Evolutionary conservation across 1,140 invertebrate species (phyloP), one percentile per base, ranked within the genome.

Genomic region (Pogonomyrmex barbatus): DNA sequence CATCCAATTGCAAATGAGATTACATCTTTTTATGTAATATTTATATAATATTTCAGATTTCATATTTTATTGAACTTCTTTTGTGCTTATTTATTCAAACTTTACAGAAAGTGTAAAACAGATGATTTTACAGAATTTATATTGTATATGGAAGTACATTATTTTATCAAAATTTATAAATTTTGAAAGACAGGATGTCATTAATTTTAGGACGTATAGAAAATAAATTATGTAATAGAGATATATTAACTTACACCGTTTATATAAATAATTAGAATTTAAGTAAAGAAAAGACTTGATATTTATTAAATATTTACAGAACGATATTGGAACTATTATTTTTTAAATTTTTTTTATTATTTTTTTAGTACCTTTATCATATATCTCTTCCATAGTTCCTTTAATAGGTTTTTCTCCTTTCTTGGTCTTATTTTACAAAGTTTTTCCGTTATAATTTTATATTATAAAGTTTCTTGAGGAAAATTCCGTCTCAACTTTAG

Each of bases 381-480:
- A 12, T 45, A 56, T 73, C 4, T 50, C 24, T 75, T 77, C 4
- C 30, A 42, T 12, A 62, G 30, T 42, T 75, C 9, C 24, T 24
- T 56, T 12, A 39, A 1, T 63, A 58, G 5, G 9, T 2, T 9
- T 42, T 3, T 58, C 2, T 24, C 12, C 36, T 36, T 54, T 47
- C 10, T 63, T 33, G 3, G 2, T 65, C 50, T 68, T 4, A 14
- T 79, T 24, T 30, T 70, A 9, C 12, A 70, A 78, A 6, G 2
- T 8, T 54, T 70, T 42, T 1, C 54, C 2, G 10, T 9, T 78
- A 36, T 12, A 36, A 1, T 77, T 67, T 68, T 12, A 17, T 42
- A 42, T 68, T 63, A 30, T 30, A 42, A 73, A 39, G 54, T 60
- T 83, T 60, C 42, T 39, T 39, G 75, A 60, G 17, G 8, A 70